Evolutionary conservation across 2,888 invertebrate genomes (phyloP).

Genomic region (Oegoconia quadripuncta): DNA sequence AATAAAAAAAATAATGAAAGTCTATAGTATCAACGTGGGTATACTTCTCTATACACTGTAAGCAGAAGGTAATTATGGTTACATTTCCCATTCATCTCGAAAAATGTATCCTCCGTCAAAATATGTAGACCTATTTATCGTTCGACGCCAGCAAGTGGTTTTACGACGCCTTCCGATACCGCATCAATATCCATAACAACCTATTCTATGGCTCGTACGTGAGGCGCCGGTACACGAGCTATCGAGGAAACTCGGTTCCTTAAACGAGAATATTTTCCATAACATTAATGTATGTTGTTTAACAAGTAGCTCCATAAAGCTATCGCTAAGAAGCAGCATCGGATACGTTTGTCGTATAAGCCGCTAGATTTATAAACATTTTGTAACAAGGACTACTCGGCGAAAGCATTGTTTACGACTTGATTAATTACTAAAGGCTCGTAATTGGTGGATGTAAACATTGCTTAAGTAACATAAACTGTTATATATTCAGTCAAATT

Average conservation of each 20-base stretch:
- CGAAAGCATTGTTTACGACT: slow-evolving; percentile 20
- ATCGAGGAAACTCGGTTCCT: not conserved
- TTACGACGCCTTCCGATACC: slow-evolving; percentile 41
- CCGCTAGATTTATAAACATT: slow-evolving; percentile 22
- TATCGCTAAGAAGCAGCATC: not conserved
- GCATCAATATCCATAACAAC: slow-evolving; percentile 40
- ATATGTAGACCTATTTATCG: slow-evolving; percentile 20
- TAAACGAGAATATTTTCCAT: not conserved
- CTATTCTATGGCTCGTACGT: slow-evolving; percentile 22
- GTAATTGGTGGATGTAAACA: slow-evolving; percentile 21
- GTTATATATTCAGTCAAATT: slow-evolving; percentile 1
- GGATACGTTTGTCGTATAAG: not conserved
- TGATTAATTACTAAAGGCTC: slow-evolving; percentile 25
- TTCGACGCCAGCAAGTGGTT: slow-evolving; percentile 29
- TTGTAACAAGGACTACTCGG: slow-evolving; percentile 5
- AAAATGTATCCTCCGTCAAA: slow-evolving; percentile 36
- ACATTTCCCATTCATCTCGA: slow-evolving; percentile 6
- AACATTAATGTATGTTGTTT: not conserved
- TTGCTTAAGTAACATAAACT: slow-evolving; percentile 5
- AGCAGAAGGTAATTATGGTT: not conserved
- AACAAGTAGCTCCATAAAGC: not conserved
- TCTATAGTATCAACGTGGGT: too few species aligned
- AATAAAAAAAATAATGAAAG: too few species aligned
- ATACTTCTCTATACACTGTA: not conserved
- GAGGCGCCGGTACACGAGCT: not conserved